Evolutionary conservation across 2,113 vertebrate genomes (phyloP), one percentile per base, ranked within the genome.

Genomic region (Neotoma lepida): DNA sequence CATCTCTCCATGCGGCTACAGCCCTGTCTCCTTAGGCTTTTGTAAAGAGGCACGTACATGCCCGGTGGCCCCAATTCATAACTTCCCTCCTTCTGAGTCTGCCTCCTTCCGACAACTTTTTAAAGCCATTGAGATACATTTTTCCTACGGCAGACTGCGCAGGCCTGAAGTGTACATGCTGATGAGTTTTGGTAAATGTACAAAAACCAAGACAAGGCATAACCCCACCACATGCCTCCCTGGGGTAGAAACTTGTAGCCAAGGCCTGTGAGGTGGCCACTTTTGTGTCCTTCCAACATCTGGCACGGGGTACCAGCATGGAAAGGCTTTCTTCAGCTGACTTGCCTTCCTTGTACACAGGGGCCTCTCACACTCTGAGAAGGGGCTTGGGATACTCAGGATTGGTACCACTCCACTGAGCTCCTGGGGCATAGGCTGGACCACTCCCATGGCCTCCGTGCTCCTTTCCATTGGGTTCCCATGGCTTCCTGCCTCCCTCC

Each of bases 361-460:
- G 46, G 1, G 13, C 6, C 26, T 15, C 46, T 49, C 56, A 33
- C 26, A 18, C 9, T 63, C 4, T 14, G 17, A 15, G 33, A 18
- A n/a, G 35, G 4, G 4, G 9, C 49, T 87, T 51, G 33, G 68
- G 70, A 70, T 26, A 2, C 63, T 51, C 35, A 17, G 2, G n/a
- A 9, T 46, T 70, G 39, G 68, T 35, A 46, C 17, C 22, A 28
- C 28, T 35, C 70, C 8, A 2, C 49, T 2, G 74, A 49, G 30
- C 24, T 86, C 58, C 2, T 5, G 9, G 56, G 51, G 26, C 24
- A 26, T 8, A 54, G 35, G 66, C 85, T 93, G 28, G 61, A 1
- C 26, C 35, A 3, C 41, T 22, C 4, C 3, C 1, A 0, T 4
- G 41, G 30, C 26, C 51, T 56, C 3, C 0, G 12, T 1, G 39